Evolutionary conservation across 2,888 invertebrate species (phyloP).

Genomic region (Cephus nigrinus): DNA sequence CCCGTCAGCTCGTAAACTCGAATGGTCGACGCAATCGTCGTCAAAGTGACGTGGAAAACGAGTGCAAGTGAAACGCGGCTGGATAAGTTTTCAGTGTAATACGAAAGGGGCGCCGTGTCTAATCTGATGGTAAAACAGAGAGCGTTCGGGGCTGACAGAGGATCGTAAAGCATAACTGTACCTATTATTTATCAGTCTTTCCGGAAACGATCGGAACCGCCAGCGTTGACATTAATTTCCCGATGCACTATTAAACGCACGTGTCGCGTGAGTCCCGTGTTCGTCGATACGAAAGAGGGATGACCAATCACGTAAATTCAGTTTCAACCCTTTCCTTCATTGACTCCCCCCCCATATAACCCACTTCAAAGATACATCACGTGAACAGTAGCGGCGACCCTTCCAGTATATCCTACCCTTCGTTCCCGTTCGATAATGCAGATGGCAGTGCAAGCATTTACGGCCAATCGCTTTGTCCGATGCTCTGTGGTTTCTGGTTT

Average conservation of each 20-base stretch:
- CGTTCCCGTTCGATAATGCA: background rate
- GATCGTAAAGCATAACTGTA: background rate
- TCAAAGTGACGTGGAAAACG: background rate
- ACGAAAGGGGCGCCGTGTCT: background rate
- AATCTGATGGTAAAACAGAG: background rate
- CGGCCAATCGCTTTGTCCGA: slow-evolving; percentile 2
- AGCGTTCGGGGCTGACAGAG: background rate
- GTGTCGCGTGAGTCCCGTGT: background rate
- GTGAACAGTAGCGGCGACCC: background rate
- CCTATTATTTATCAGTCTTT: background rate
- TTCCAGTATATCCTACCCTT: background rate
- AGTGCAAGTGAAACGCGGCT: background rate
- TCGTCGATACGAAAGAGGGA: background rate
- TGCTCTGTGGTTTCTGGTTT: background rate
- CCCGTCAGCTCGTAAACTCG: background rate
- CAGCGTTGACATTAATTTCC: slow-evolving; percentile 2
- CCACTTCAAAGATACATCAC: background rate
- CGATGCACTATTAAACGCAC: background rate
- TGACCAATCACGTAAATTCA: background rate
- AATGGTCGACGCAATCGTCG: background rate
- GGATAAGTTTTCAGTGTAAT: background rate
- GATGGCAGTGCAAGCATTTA: background rate
- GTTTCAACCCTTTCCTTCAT: background rate
- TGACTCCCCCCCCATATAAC: background rate
- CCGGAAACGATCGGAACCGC: background rate